Base-by-base conservation (phyloP, 2,797 vertebrate species). In the Nyctibius grandis region DNA sequence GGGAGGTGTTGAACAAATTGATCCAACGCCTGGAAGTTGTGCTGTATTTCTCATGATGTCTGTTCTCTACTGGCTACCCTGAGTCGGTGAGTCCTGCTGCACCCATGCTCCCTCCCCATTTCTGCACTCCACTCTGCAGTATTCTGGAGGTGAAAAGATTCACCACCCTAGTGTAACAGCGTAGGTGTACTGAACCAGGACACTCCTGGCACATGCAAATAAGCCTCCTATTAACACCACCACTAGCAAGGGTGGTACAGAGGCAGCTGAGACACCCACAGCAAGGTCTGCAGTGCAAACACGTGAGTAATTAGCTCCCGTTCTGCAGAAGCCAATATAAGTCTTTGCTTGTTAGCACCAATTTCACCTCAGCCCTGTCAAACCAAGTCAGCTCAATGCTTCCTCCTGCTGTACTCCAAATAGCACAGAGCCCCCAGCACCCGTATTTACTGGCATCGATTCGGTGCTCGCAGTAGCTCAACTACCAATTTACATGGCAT, bases 401-500 rank as follows among this genome's bases (percentile, higher is more conserved):
- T 74, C 85, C 64, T 95, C 91, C 93, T 90, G 80, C 70, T 67
- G 76, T 85, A 19, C 48, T 81, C 56, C 56, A 18, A 42, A 67
- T 17, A 34, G 42, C 40, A 59, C 70, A 34, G 40, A 68, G 48
- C 4, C 42, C 28, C 48, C 61, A 50, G 56, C 74, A 63, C 22
- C 60, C 17, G 0, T 12, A 1, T 23, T n/a, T 18, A 5, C 15
- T 0, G 2, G 42, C 59, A 70, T 14, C 5, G n/a, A 6, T 20
- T 11, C 29, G 4, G 2, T 4, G 76, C 64, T 86, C 40, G 5
- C 40, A 18, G 40, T 4, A 12, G 4, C 88, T 68, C 38, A n/a
- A 4, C 26, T 6, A 25, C 34, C 61, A 44, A 31, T 51, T 57
- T 4, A 57, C 53, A 11, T 1, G 1, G 12, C 15, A 23, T 77